Percentiles rank a stretch among this genome's conserved stretches.
phyloP scores from a whole-genome alignment of 2,113 vertebrate species.

The Heteronetta atricapilla region DNA sequence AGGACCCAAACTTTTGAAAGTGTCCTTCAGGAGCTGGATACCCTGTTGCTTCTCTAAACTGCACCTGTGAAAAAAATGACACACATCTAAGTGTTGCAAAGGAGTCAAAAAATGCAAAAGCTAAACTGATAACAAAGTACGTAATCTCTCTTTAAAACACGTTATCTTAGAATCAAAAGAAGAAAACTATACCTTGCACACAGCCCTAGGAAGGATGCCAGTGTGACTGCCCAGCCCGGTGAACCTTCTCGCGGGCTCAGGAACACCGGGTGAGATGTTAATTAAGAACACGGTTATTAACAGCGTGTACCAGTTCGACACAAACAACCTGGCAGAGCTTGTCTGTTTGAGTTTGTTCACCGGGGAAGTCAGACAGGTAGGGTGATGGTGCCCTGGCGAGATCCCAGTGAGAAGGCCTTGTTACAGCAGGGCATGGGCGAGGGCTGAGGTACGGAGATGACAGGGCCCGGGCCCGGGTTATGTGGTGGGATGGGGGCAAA shows the following conservation, averaged over 20 bases:
- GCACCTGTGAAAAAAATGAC: background rate
- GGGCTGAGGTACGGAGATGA: background rate
- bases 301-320: background rate
- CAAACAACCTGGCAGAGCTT: background rate
- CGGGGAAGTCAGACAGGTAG: background rate
- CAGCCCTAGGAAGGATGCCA: background rate
- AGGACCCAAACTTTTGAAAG: background rate
- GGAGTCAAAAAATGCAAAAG: background rate
- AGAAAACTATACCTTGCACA: background rate
- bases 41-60: background rate
- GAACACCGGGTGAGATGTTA: background rate
- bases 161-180: background rate
- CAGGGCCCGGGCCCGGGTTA: rapidly evolving
- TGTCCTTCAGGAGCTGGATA: background rate
- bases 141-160: background rate
- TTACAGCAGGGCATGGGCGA: background rate
- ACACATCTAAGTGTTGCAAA: background rate
- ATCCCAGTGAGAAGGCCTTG: background rate
- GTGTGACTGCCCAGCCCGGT: background rate
- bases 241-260: background rate
- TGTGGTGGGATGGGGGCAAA: rapidly evolving
- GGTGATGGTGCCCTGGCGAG: background rate
- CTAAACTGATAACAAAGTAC: background rate
- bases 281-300: background rate
- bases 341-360: background rate